Evolutionary conservation across 2,113 vertebrate species (phyloP), one percentile per base, ranked within the genome.

Genomic region (Anoplopoma fimbria): DNA sequence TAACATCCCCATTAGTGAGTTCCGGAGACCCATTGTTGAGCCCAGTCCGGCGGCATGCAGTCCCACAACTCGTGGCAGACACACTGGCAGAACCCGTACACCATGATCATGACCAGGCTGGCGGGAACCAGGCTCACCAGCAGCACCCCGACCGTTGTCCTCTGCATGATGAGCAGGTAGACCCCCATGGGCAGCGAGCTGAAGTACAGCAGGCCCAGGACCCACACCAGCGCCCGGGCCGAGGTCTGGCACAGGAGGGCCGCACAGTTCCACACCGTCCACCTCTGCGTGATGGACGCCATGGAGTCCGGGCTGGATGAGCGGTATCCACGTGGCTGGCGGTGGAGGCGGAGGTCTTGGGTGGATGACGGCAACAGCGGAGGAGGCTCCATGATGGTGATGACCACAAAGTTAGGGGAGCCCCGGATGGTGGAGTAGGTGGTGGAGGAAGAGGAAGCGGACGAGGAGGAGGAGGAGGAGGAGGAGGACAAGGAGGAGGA

Each of bases 101-200:
- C 94, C 95, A 98, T 97, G 73, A 98, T 94, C 82, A 97, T 93
- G 87, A 97, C 91, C 9, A 99, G 97, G 93, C 97, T 99, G 17
- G 96, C 96, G 13, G 98, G 98, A 81, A 99, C 97, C 51, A 99
- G 96, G 92, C 97, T 98, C 87, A 99, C 97, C 86, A 99, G 96
- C 90, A 99, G 93, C 53, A 98, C 95, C 29, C 97, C 98, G 0
- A 97, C 87, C 29, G 96, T 96, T 23, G 97, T 97, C 86, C 97
- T 97, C 94, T 98, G 97, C 89, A 97, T 96, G 80, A 99, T 97
- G 79, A 99, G 95, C 88, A 99, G 95, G 94, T 99, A 98, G 71
- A 99, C 96, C 51, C 98, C 98, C 86, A 97, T 92, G 55, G 98
- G 98, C 88, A 99, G 92, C 25, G 97, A 99, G 92, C 97, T 97